Conservation (phyloP, 1,140 invertebrate species). For the Drosophila triauraria region DNA sequence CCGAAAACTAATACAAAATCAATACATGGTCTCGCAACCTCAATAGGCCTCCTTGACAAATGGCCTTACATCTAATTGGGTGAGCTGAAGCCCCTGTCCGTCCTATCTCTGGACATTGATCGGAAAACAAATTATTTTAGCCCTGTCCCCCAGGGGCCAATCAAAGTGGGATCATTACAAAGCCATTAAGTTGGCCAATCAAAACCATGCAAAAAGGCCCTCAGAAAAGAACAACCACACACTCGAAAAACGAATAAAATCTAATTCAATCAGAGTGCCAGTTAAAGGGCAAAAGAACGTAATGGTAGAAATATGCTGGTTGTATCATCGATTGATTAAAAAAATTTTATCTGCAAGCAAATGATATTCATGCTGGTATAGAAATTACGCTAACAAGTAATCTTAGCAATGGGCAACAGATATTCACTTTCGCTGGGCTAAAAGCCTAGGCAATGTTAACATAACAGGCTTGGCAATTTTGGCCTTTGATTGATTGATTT, state of each 20-base stretch:
- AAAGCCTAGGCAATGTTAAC: conserved; percentile 14
- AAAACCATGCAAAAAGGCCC: conserved; percentile 62
- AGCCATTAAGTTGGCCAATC: conserved; percentile 73
- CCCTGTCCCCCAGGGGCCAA: conserved; percentile 41
- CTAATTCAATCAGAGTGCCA: conserved; percentile 62
- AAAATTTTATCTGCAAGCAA: conserved; percentile 25
- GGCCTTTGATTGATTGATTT: conserved; percentile 66
- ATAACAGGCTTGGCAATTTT: conserved; percentile 30
- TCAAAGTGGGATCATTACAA: conserved; percentile 70
- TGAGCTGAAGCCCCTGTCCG: conserved; percentile 43
- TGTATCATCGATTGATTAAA: conserved; percentile 21
- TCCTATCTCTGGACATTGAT: conserved; percentile 50
- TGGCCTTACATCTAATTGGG: conserved; percentile 58
- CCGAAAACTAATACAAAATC: conserved; percentile 57
- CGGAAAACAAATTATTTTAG: conserved; percentile 49
- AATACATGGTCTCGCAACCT: conserved; percentile 54
- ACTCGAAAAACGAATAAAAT: conserved; percentile 26
- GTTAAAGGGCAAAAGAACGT: conserved; percentile 16
- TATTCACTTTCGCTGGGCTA: background rate
- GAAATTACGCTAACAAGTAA: conserved; percentile 21
- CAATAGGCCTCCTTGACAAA: conserved; percentile 70
- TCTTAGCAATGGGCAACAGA: conserved; percentile 19
- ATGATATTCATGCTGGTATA: conserved; percentile 29
- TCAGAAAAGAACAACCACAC: conserved; percentile 4
- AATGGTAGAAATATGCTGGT: conserved; percentile 26